These are phyloP conservation scores for Excalfactoria chinensis DNA, from an alignment of 2,113 vertebrate species.

Conservation along the genomic window DNA sequence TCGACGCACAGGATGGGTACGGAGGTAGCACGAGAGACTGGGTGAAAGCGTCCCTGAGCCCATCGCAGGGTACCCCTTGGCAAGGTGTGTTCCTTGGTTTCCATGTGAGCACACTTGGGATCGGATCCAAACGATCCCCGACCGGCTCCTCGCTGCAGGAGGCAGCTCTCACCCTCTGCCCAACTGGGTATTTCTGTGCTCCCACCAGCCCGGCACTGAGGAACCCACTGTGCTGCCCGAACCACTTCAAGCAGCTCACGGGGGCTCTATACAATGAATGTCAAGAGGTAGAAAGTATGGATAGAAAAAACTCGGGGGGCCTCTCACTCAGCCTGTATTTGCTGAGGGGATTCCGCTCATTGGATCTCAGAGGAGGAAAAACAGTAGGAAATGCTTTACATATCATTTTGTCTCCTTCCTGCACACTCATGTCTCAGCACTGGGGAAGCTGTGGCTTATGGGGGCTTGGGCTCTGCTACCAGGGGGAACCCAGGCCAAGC, in stretches of 20 bases:
- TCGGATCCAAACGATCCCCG: fast-evolving
- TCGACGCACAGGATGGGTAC: background rate
- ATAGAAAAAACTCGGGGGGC: background rate
- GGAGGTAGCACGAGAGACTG: background rate
- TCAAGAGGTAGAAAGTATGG: conserved; percentile 46
- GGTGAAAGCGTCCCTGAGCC: background rate
- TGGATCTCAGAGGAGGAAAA: background rate
- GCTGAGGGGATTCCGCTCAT: background rate
- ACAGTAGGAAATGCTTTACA: background rate
- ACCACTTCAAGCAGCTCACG: fast-evolving
- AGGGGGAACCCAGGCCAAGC: background rate
- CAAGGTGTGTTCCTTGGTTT: background rate
- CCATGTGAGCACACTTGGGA: background rate
- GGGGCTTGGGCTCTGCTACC: background rate
- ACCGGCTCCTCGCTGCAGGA: background rate
- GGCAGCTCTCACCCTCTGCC: background rate
- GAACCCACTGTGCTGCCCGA: fast-evolving
- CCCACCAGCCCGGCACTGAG: fast-evolving
- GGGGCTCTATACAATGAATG: fast-evolving
- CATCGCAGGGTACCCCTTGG: background rate
- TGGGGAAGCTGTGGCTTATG: fast-evolving
- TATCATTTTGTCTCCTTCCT: background rate
- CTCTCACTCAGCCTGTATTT: background rate
- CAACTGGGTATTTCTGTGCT: background rate
- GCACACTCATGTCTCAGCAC: background rate